Evolutionary conservation across 30 jellyfish, hydroid and myxozoan species (phyloP).

Genomic region (Aurelia aurita complex sp. Pacific): DNA sequence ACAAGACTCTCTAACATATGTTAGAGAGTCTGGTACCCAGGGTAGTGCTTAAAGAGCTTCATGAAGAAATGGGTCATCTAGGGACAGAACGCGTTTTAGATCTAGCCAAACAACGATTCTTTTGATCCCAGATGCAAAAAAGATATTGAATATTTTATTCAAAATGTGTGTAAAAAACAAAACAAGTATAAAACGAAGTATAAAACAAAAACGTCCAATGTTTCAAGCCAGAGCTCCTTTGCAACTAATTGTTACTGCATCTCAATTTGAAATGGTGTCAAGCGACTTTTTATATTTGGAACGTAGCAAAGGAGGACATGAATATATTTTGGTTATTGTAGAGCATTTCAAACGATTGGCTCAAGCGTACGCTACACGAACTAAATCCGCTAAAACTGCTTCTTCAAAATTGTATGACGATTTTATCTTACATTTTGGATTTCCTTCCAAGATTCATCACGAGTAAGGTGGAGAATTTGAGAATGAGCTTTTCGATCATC

Average conservation of each 20-base stretch:
- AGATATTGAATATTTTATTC: slow-evolving; percentile 29
- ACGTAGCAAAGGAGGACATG: slow-evolving; percentile 26
- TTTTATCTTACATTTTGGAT: slow-evolving; percentile 36
- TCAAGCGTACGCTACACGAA: slow-evolving; percentile 54
- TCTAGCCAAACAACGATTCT: slow-evolving; percentile 9
- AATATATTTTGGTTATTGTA: slow-evolving; percentile 17
- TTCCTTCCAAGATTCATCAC: slow-evolving; percentile 36
- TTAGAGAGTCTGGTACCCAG: too few species aligned
- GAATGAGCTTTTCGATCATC: too few species aligned
- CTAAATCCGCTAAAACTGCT: slow-evolving; percentile 51
- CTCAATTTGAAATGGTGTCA: slow-evolving; percentile 30
- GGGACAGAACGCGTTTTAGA: slow-evolving; percentile 48
- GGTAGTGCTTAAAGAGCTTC: not conserved
- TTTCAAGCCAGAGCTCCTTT: slow-evolving; percentile 17
- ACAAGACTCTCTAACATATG: too few species aligned
- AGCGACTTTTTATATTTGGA: slow-evolving; percentile 43
- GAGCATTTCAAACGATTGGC: not conserved
- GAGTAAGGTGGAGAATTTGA: not conserved
- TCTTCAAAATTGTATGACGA: slow-evolving; percentile 30
- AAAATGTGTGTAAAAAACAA: not conserved
- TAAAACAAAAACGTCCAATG: slow-evolving; percentile 10
- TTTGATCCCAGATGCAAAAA: not conserved
- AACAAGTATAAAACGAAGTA: not conserved
- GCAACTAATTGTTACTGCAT: slow-evolving; percentile 4
- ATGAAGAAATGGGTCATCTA: slow-evolving; percentile 40